Evolutionary conservation across 1,140 invertebrate species (phyloP).

Genomic region (Neomicropteryx cornuta): DNA sequence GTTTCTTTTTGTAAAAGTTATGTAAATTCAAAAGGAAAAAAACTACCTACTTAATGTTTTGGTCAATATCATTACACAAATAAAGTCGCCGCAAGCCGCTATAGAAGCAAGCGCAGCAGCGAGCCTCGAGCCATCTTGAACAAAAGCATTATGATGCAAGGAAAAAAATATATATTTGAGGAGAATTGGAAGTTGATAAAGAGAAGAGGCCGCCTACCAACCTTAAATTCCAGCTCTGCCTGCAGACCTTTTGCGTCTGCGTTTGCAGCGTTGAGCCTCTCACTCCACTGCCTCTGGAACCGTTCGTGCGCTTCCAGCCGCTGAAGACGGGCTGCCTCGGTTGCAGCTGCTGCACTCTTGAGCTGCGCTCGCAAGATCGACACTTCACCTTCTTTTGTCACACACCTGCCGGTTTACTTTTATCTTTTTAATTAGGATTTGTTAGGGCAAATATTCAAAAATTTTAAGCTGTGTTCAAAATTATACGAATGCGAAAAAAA

Average conservation of each 20-base stretch:
- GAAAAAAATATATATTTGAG: neutral
- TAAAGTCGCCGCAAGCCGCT: too few species aligned
- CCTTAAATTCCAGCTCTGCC: constrained; percentile 35
- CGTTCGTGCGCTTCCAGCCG: constrained; percentile 30
- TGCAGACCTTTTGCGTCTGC: constrained; percentile 25
- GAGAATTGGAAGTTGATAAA: neutral
- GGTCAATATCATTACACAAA: neutral
- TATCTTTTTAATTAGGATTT: too few species aligned
- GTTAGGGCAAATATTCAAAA: too few species aligned
- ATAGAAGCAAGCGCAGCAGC: neutral
- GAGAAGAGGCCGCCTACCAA: constrained; percentile 10
- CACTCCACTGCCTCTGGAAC: constrained; percentile 28
- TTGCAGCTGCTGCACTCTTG: constrained; percentile 25
- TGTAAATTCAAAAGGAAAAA: neutral
- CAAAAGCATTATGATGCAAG: neutral
- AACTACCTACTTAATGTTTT: neutral
- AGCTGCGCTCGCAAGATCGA: constrained; percentile 33
- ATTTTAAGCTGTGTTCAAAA: too few species aligned
- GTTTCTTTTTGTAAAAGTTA: neutral
- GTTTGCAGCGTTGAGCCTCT: constrained; percentile 23
- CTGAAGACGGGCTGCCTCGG: constrained; percentile 29
- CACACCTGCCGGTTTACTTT: too few species aligned
- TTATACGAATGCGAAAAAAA: too few species aligned
- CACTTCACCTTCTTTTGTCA: constrained; percentile 34
- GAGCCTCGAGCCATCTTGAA: neutral